Conservation (phyloP, 2,113 vertebrate genomes). For the Oreochromis aureus region DNA sequence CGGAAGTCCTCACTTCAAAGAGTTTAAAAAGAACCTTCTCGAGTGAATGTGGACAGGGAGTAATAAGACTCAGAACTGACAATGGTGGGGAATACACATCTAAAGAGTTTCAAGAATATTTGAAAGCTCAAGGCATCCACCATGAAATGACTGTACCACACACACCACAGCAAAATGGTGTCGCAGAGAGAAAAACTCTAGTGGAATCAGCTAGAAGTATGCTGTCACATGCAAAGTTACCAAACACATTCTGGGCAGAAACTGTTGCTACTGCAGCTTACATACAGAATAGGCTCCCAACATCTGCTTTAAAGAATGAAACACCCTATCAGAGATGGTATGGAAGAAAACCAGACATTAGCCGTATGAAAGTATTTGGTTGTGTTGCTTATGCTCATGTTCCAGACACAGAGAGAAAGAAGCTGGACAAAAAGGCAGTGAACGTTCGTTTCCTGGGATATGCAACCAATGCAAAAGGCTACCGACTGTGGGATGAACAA, state of each 20-base stretch:
- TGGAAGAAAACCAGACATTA: not conserved
- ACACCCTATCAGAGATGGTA: not conserved
- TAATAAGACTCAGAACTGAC: no score
- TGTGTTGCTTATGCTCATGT: not conserved
- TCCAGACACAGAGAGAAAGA: not conserved
- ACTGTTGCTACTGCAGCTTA: not conserved
- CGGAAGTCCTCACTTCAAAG: no score
- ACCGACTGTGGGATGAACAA: not conserved
- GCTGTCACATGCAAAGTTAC: not conserved
- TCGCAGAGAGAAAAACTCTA: no score
- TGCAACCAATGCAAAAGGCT: not conserved
- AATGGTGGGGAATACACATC: no score
- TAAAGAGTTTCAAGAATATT: no score
- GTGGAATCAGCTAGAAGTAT: no score
- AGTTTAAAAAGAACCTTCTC: no score
- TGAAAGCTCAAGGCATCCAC: no score
- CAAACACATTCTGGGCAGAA: not conserved
- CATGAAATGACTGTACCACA: no score
- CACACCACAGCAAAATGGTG: no score
- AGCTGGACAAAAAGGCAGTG: not conserved
- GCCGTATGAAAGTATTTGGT: not conserved
- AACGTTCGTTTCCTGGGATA: not conserved
- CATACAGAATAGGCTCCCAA: not conserved
- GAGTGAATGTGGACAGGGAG: no score
- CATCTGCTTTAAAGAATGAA: fast-evolving